Conservation (phyloP, 2,113 vertebrate genomes). For the Okapia johnstoni region DNA sequence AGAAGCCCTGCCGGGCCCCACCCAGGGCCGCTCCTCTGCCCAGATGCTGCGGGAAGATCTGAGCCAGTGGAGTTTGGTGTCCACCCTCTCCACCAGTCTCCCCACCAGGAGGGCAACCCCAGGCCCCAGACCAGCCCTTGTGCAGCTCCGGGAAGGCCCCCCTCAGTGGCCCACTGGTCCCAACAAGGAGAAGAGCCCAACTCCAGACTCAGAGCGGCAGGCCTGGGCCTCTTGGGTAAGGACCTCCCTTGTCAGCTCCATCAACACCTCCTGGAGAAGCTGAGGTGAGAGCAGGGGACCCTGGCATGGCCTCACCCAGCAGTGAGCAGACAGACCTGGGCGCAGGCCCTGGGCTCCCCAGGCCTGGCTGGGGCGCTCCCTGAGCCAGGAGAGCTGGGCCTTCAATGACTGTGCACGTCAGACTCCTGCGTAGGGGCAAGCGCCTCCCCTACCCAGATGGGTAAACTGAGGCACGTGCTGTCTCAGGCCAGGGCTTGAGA, state of each 20-base stretch:
- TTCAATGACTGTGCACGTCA: background rate
- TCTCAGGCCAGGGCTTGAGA: background rate
- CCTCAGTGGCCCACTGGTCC: accelerated
- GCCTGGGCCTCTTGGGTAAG: background rate
- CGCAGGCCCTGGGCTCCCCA: accelerated
- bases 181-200: background rate
- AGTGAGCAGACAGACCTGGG: background rate
- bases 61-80: background rate
- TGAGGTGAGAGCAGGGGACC: background rate
- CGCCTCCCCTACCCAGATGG: accelerated
- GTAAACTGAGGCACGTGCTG: background rate
- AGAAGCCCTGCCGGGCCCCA: background rate
- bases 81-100: background rate
- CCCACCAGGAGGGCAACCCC: background rate
- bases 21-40: accelerated
- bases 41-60: too few relatives aligned
- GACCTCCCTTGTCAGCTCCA: background rate
- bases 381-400: background rate
- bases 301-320: too few relatives aligned
- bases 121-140: background rate
- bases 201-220: too few relatives aligned
- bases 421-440: background rate
- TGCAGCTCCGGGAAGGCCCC: accelerated
- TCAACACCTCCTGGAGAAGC: accelerated
- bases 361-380: background rate